Conservation (phyloP, 2,797 vertebrate genomes). For the Ciconia nigra region DNA sequence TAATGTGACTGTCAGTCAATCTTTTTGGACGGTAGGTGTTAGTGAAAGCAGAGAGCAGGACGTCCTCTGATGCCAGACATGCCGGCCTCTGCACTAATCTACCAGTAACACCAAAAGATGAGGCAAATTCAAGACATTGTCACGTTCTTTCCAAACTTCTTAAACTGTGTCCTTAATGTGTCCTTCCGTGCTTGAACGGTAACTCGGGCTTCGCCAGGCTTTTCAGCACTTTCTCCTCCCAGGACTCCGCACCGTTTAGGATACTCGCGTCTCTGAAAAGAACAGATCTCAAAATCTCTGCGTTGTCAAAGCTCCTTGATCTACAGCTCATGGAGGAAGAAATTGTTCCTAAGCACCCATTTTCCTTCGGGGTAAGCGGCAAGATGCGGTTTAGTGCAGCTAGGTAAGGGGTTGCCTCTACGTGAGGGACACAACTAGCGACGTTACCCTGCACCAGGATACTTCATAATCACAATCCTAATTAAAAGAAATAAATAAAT, state of each 20-base stretch:
- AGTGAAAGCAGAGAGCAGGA: background rate
- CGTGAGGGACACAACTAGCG: background rate
- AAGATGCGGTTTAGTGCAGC: background rate
- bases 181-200: background rate
- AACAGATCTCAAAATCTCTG: background rate
- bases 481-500: background rate
- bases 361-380: background rate
- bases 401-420: background rate
- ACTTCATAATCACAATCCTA: background rate
- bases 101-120: background rate
- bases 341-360: background rate
- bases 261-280: background rate
- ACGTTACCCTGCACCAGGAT: background rate
- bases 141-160: slow-evolving; percentile 16
- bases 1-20: background rate
- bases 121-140: background rate
- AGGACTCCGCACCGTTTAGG: background rate
- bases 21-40: background rate
- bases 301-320: background rate
- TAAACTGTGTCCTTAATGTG: background rate
- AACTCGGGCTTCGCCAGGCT: background rate
- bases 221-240: background rate
- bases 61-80: background rate
- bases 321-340: background rate
- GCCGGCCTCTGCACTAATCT: background rate